Evolutionary conservation across 2,113 vertebrate species (phyloP), one percentile per base, ranked within the genome.

Genomic region (Sisor rabdophorus): DNA sequence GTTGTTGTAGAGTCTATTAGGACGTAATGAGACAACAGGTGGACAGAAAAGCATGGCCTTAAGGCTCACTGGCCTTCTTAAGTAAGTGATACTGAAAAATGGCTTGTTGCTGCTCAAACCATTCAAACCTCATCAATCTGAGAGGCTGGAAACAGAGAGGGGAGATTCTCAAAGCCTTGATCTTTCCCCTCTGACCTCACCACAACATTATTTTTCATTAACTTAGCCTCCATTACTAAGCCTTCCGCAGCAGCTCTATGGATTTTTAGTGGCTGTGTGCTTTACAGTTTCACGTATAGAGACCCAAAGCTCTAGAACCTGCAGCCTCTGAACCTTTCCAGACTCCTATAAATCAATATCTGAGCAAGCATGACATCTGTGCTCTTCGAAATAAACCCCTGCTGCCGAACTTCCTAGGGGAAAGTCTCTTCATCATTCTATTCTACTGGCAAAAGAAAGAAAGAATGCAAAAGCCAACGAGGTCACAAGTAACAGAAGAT

Each of bases 141-240:
- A 76, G 60, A 24, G 13, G 73, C 75, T 89, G 80, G 84, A 89
- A 90, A 89, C 71, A 80, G 87, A 89, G 89, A 86, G 79, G 85
- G 79, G 85, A 84, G 73, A 81, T 85, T 78, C 78, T 80, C 28
- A 79, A 79, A 84, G 84, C 89, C 89, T 91, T 92, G 89, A 91
- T 90, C 90, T 90, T 82, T 64, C 88, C 88, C 90, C 83, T 83
- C 69, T 85, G 90, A 91, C 90, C 91, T 71, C 64, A 80, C 82
- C 80, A 71, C 76, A 85, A 87, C 90, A 91, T 92, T 91, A 88
- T 86, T 92, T 92, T 91, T 91, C 90, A 90, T 92, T 90, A 91
- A 88, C 79, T 80, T 68, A 70, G 80, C 81, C 86, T 86, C 82
- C 84, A 84, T 88, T 63, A n/a, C 76, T 84, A 83, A 77, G 85